Evolutionary conservation across 2,797 vertebrate genomes (phyloP).

Genomic region (Myotis daubentonii): DNA sequence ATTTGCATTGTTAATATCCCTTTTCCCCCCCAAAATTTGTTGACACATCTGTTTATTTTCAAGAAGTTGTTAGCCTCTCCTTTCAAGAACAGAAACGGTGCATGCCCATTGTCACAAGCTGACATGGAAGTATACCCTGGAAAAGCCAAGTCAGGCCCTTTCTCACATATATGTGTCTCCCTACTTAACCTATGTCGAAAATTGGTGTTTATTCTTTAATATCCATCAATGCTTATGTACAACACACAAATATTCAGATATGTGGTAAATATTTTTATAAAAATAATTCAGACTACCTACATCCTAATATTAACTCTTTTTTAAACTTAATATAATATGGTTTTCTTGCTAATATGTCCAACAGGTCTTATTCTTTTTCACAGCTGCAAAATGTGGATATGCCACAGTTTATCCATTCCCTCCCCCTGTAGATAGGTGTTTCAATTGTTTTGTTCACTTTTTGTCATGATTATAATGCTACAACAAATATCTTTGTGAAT

Average conservation of each 20-base stretch:
- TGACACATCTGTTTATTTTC: slow-evolving; percentile 50
- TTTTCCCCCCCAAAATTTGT: slow-evolving; percentile 61
- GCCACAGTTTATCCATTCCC: neutral
- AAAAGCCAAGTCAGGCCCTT: neutral
- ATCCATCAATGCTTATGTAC: neutral
- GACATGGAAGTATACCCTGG: neutral
- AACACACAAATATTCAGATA: neutral
- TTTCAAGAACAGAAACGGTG: slow-evolving; percentile 40
- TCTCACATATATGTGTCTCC: neutral
- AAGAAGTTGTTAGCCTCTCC: slow-evolving; percentile 38
- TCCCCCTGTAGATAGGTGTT: neutral
- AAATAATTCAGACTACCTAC: neutral
- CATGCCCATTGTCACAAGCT: neutral
- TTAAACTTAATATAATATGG: neutral
- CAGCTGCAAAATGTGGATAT: neutral
- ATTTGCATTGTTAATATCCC: slow-evolving; percentile 61
- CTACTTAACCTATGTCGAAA: neutral
- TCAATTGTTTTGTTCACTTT: neutral
- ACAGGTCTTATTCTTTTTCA: neutral
- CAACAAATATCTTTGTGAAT: neutral
- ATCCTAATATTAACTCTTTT: neutral
- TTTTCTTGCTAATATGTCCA: neutral
- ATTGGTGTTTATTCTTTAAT: neutral
- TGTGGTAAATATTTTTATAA: neutral
- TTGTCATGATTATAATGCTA: neutral